Percentiles rank a stretch among this genome's conserved stretches.
phyloP scores from a whole-genome alignment of 2,888 invertebrate species.

The Conistra vaccinii region DNA sequence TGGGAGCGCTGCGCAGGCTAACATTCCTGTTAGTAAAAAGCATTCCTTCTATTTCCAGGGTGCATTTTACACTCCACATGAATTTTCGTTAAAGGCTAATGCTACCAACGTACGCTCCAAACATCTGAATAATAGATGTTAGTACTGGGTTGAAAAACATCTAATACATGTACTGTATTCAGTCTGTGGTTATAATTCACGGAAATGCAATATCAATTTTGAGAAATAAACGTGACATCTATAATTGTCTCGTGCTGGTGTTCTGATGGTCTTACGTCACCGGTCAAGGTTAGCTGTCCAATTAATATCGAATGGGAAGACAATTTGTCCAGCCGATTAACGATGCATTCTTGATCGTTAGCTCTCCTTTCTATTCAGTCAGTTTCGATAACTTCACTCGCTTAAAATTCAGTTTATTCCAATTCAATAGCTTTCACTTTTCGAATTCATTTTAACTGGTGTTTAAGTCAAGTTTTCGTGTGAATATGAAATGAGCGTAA shows the following conservation, averaged over 20 bases:
- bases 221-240: neutral
- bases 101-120: too few species aligned
- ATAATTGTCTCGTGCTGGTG: constrained; percentile 28
- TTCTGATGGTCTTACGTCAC: neutral
- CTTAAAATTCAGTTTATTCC: constrained; percentile 35
- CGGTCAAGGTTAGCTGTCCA: constrained; percentile 45
- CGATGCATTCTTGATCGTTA: constrained; percentile 37
- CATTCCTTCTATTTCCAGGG: constrained; percentile 1
- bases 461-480: constrained; percentile 11
- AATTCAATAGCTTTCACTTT: constrained; percentile 21
- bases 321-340: constrained; percentile 34
- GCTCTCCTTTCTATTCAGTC: constrained; percentile 6
- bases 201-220: constrained; percentile 2
- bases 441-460: constrained; percentile 19
- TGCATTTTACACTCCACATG: constrained; percentile 10
- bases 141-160: too few species aligned
- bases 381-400: constrained; percentile 31
- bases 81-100: constrained; percentile 1
- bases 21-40: constrained; percentile 4
- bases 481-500: constrained; percentile 10
- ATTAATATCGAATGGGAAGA: constrained; percentile 51
- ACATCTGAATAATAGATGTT: neutral
- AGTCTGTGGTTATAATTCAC: neutral
- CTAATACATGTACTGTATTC: neutral
- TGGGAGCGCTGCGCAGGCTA: neutral